Base-by-base conservation (phyloP, 2,113 vertebrate genomes). In the Xenus cinereus region DNA sequence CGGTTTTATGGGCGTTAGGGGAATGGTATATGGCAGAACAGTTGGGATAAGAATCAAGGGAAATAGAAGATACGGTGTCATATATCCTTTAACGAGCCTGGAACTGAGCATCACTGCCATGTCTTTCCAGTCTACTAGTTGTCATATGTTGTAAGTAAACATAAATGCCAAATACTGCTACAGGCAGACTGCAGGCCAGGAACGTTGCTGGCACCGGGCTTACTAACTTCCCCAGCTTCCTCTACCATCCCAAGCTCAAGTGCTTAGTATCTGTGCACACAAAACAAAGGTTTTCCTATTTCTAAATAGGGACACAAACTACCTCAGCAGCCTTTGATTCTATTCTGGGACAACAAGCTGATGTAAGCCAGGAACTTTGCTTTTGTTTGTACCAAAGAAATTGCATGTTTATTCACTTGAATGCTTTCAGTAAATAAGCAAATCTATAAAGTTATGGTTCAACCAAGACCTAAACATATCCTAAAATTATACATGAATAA, bases 241-340 rank as follows among this genome's bases (percentile, higher is more conserved):
- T 93, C 41, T 22, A 4, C 28, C 12, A 33, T 80, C 75, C 87
- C 81, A 72, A 15, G 23, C 50, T 80, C 62, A 81, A 95, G 60
- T 72, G 33, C 17, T 90, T 46, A 51, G 35, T 78, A 79, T 50
- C 68, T 84, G 54, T 45, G 77, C 26, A 82, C 46, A 63, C 76
- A 94, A 92, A 95, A 96, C 88, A 96, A 96, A 95, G 83, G 85
- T 45, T 87, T 97, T 96, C 96, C 95, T 95, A 72, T 95, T 92
- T 95, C 87, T 97, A 96, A 95, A 91, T 28, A 90, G 90, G 60
- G 75, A 79, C 72, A 54, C 78, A 87, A 91, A 78, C 71, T 91
- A 94, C 75, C 68, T 92, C 93, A 95, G 76, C 67, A 93, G 82
- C 63, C 90, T 96, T 96, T 95, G 87, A 95, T 87, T 95, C 89